A percentile compares a stretch with the other conserved stretches of the same genome.
These are phyloP conservation scores for Agrochola lota DNA, from an alignment of 2,888 invertebrate genomes.

Conservation along the genomic window DNA sequence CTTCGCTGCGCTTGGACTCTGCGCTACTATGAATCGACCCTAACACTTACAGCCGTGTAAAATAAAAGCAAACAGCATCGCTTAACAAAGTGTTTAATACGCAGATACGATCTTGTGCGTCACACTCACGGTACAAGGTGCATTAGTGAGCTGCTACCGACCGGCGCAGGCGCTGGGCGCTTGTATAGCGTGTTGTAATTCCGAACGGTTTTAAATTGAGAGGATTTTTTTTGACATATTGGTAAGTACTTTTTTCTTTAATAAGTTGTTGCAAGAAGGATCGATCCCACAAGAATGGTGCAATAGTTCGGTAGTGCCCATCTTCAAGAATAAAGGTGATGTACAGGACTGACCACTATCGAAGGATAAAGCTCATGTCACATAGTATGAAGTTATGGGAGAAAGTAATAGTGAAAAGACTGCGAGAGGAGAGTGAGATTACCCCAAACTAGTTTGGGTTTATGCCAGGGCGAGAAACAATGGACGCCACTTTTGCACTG, in stretches of 20 bases:
- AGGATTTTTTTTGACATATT: neutral
- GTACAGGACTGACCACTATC: too few species aligned
- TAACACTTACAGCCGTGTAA: constrained; percentile 30
- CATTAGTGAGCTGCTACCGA: constrained; percentile 58
- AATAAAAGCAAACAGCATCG: constrained; percentile 47
- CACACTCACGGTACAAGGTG: constrained; percentile 42
- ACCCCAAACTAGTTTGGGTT: too few species aligned
- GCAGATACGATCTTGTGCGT: constrained; percentile 52
- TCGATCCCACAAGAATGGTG: neutral
- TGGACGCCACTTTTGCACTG: too few species aligned
- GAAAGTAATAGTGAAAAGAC: too few species aligned
- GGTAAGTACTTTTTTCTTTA: neutral
- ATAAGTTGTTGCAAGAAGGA: neutral
- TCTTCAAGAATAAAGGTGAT: too few species aligned
- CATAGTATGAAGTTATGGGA: too few species aligned
- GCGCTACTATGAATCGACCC: neutral
- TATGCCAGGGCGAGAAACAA: too few species aligned
- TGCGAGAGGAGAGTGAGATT: too few species aligned
- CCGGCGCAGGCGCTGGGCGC: constrained; percentile 32
- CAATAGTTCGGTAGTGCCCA: too few species aligned
- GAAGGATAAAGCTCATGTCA: too few species aligned
- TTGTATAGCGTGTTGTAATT: constrained; percentile 36
- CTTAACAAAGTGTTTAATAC: constrained; percentile 55
- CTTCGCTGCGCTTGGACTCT: neutral
- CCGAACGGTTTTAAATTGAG: neutral